Evolutionary conservation across 2,797 vertebrate genomes (phyloP).

Genomic region (Thamnophis elegans): DNA sequence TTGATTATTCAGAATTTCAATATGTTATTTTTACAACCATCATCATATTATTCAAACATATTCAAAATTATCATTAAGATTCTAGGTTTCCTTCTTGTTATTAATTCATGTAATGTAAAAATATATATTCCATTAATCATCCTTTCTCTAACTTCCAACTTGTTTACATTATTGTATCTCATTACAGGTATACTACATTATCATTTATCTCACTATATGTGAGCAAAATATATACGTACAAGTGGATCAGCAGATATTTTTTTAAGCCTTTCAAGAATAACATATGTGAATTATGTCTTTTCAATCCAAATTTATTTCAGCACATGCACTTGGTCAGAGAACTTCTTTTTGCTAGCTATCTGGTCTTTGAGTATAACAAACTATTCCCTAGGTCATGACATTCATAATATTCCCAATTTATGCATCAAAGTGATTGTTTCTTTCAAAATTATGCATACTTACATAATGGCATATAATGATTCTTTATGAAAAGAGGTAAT

Average conservation of each 20-base stretch:
- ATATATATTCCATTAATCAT: too few species aligned
- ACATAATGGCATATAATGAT: constrained; percentile 3
- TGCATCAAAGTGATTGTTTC: background rate
- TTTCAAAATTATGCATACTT: constrained; percentile 11
- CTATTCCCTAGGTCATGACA: background rate
- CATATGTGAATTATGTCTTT: background rate
- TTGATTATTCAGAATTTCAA: background rate
- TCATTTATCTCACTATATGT: background rate
- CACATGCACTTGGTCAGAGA: background rate
- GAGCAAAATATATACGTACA: background rate
- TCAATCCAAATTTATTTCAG: background rate
- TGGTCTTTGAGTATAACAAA: background rate
- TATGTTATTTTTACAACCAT: too few species aligned
- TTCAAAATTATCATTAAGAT: too few species aligned
- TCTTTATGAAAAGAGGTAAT: constrained; percentile 26
- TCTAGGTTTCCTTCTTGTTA: too few species aligned
- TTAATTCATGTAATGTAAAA: too few species aligned
- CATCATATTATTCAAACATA: too few species aligned
- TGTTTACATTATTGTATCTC: background rate
- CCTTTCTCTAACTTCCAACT: too few species aligned
- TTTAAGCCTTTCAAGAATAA: background rate
- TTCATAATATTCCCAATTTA: constrained; percentile 8
- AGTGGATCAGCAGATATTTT: background rate
- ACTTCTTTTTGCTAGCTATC: background rate
- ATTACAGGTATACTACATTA: background rate